Base-by-base conservation (phyloP, 2,888 invertebrate genomes). In the Antheraea yamamai region DNA sequence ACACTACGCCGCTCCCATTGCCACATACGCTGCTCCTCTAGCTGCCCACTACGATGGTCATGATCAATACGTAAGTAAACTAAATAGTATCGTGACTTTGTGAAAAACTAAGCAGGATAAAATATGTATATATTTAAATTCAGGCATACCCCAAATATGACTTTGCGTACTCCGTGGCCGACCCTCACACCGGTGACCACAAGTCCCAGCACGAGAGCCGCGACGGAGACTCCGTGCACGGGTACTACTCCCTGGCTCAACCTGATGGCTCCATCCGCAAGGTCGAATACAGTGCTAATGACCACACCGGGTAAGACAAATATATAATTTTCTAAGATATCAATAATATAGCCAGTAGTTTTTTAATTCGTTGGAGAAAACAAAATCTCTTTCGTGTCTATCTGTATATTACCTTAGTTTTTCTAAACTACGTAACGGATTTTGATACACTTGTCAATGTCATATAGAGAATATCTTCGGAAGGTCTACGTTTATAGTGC, bases 151-250 rank as follows among this genome's bases (percentile, higher is more conserved):
- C 92, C 74, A 91, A 90, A 86, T 92, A 92, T 84, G 90, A 93
- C 85, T 95, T 90, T 85, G 89, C 91, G 39, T 95, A 95, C 89
- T 95, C 95, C 79, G 95, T 95, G 77, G 88, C 93, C 39, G 95
- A 95, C 88, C 93, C 93, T 35, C 95, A 95, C 84, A 95, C 95
- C 80, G 96, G 95, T 64, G 95, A 95, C 89, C 94, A 95, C 88
- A 95, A 95, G 87, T 89, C 90, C 73, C 95, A 95, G 88, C 93
- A 95, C 83, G 95, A 95, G 86, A 86, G 86, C 84, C 91, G 93
- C 83, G 95, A 95, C 80, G 95, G 95, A 39, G 95, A 95, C 85
- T 87, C 90, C 73, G 96, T 96, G 72, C 95, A 95, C 84, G 96
- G 96, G 64, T 95, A 95, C 87, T 96, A 96, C 89, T 95, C 94